Evolutionary conservation across 2,888 invertebrate species (phyloP), one percentile per base, ranked within the genome.

Genomic region (Eulithis prunata): DNA sequence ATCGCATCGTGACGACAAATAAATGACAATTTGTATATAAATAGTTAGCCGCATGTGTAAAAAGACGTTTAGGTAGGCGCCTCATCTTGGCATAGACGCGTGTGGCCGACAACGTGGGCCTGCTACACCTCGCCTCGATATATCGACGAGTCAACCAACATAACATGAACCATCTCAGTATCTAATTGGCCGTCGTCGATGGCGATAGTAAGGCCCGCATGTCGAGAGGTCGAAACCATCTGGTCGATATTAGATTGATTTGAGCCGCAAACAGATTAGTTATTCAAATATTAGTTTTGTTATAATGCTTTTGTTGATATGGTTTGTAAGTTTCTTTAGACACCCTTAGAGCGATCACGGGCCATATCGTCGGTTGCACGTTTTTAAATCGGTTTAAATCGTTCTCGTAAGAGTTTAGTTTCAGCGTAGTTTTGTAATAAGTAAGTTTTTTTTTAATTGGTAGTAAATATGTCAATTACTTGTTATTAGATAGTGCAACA

Each of bases 21-120:
- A 79, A 41, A 83, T 85, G 83, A 89, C 86, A 87, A 87, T 89
- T 68, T 91, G 90, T 92, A 91, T 81, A 92, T 91, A 91, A 84
- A 90, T 92, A 91, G 91, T 88, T 90, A 92, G 91, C 91, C 92
- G 89, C 90, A 89, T 89, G 88, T 90, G 86, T 90, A 90, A 88
- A 88, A 89, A 84, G 82, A 83, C 82, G 82, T 81, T 67, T 85
- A 85, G 85, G 75, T 82, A 82, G 83, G 80, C 83, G 83, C 83
- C 81, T 79, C 77, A 78, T 72, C 74, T 76, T 76, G 81, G 79
- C 82, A 77, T 80, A 78, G 72, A 60, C 70, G 77, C 76, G 78
- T 77, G 80, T 78, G 81, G 81, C 78, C 78, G 78, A 78, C 78
- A 71, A 68, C 63, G 62, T 62, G 67, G 66, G 71, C 71, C 70